Base-by-base conservation (phyloP, 2,113 vertebrate genomes). In the Gopherus flavomarginatus region DNA sequence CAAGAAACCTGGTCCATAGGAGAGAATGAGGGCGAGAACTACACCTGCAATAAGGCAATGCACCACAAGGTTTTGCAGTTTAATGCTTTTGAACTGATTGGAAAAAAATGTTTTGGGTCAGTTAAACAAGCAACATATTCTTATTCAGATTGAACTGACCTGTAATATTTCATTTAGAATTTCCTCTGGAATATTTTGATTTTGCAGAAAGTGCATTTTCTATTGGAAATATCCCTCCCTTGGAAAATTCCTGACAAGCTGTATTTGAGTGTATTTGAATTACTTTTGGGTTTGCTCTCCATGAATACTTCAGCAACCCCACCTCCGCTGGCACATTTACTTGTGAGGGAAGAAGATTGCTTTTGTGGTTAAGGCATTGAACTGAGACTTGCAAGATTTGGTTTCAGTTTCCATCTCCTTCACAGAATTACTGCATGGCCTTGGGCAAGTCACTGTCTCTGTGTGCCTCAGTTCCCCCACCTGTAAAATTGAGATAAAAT, bases 261-360 rank as follows among this genome's bases (percentile, higher is more conserved):
- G 31, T 69, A 69, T n/a, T 31, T 62, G 59, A 14, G 59, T 62
- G 29, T 62, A 62, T 62, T 69, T 35, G 62, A 69, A n/a, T 69
- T 69, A n/a, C 16, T 35, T 69, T 17, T 17, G 31, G 4, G 35
- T n/a, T 69, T n/a, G 62, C 29, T 62, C 29, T 21, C 62, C 26
- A 69, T 19, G 62, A 69, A n/a, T 77, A 44, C 72, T 44, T 77
- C 38, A 44, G 38, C 72, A 77, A 22, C 53, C n/a, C 6, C 5
- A 8, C 21, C 31, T 56, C 79, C 49, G 17, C 26, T 72, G 49
- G 26, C 53, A 81, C 77, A 19, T 35, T 5, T 62, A 49, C 31
- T 26, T 81, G 19, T 19, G 52, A 81, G 35, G 22, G 38, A 49
- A 19, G 21, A 81, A 82, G 72, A 59, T 2, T 0, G 0, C 1